Conservation (phyloP, 2,797 vertebrate species). For the Cirrhinus mrigala region DNA sequence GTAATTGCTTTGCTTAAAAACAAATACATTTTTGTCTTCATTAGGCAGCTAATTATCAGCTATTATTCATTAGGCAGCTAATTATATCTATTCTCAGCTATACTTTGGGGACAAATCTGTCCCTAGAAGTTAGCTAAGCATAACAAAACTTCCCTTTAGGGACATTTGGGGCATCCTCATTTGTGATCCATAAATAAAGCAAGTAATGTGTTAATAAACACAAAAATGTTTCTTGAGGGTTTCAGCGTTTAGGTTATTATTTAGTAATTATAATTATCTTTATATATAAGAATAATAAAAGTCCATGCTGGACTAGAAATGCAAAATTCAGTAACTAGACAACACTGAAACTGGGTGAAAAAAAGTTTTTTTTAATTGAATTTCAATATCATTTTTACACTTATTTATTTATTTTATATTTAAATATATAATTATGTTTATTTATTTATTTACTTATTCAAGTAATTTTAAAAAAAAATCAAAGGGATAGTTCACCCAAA, state of each 20-base stretch:
- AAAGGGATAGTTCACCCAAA: not conserved
- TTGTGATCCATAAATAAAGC: not conserved
- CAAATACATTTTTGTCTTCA: not conserved
- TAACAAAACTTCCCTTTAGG: conserved; percentile 1
- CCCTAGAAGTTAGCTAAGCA: not conserved
- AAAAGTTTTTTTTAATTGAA: not conserved
- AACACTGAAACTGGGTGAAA: not conserved
- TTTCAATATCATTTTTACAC: not conserved
- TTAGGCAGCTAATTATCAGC: not conserved
- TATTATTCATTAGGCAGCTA: not conserved
- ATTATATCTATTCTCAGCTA: not conserved
- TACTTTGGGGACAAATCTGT: conserved; percentile 3
- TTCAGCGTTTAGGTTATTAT: not conserved
- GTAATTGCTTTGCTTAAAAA: not conserved
- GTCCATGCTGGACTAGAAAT: not conserved
- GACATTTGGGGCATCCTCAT: not conserved
- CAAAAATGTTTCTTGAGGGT: not conserved
- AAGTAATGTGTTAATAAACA: not conserved
- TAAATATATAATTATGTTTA: no score
- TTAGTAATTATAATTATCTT: not conserved
- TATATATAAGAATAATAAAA: not conserved
- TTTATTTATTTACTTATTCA: no score
- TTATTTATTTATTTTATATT: no score
- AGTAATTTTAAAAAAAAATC: not conserved
- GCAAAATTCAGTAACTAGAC: not conserved